Base-by-base conservation (phyloP, 2,888 invertebrate species). In the Koerneria pararmatus region DNA sequence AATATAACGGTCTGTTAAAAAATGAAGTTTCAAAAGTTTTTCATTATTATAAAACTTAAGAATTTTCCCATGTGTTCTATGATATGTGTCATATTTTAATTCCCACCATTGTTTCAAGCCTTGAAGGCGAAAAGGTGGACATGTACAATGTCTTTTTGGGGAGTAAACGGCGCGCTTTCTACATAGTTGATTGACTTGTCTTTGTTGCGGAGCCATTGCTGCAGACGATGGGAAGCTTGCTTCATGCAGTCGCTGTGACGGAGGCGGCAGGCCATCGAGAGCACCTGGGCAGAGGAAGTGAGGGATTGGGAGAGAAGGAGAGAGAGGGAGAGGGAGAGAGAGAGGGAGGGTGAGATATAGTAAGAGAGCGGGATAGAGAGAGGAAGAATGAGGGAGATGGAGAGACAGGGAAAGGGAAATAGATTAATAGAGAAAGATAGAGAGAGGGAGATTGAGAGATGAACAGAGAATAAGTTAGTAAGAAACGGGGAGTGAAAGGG, bases 231-330 rank as follows among this genome's bases (percentile, higher is more conserved):
- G 29, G 68, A 61, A 6, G 77, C 76, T 59, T 71, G 67, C 41
- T 74, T 74, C 1, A 66, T 65, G 48, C 79, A 79, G 48, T 79
- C 77, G 15, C 66, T 64, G 54, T 74, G 64, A 37, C 74, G 8
- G n/a, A 51, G 53, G 6, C 53, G 53, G 6, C 53, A 15, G 15
- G 11, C 53, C 11, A 6, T 51, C 6, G 11, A 19, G 22, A n/a
- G 11, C 8, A 15, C 24, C 8, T n/a, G 53, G 6, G 24, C n/a
- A n/a, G n/a, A n/a, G n/a, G n/a, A n/a, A n/a, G n/a, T n/a, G n/a
- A n/a, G n/a, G n/a, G n/a, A n/a, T n/a, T n/a, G n/a, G n/a, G n/a
- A n/a, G n/a, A n/a, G n/a, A 19, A 8, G 41, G 8, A 11, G 11
- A 11, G 41, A 41, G 41, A 41, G 8, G 19, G 41, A 41, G 41